Conservation (phyloP, 92 coral and sea anemone species). For the Bergia sp. region DNA sequence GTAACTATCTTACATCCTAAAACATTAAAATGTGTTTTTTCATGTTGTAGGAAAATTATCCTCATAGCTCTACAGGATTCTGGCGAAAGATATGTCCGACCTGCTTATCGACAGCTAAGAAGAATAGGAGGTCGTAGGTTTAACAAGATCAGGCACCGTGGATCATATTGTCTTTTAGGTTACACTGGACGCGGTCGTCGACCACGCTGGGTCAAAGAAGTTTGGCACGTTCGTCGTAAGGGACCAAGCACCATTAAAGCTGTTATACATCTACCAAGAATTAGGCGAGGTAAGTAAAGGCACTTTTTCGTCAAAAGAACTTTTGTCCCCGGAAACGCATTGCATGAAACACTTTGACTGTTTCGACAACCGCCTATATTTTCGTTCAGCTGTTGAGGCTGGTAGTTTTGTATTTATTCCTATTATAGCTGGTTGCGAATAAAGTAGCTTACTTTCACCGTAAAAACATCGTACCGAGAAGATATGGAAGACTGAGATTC, state of each 20-base stretch:
- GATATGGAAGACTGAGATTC: no score
- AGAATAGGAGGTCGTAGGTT: constrained; percentile 25
- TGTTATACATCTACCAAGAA: constrained; percentile 13
- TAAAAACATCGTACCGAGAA: no score
- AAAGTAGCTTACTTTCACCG: no score
- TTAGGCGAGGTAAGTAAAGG: constrained; percentile 8
- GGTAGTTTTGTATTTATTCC: no score
- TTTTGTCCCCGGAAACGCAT: no score
- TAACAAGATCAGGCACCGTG: not conserved
- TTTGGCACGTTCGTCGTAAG: not conserved
- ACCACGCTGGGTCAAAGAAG: constrained; percentile 7
- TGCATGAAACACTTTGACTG: no score
- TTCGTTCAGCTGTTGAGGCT: no score
- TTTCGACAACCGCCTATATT: not conserved
- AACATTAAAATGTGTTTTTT: not conserved
- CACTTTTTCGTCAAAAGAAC: not conserved
- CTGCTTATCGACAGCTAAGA: not conserved
- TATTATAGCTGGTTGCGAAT: no score
- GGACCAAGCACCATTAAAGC: constrained; percentile 20
- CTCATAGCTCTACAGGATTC: not conserved
- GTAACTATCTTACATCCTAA: no score
- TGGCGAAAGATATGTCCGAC: not conserved
- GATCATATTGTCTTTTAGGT: constrained; percentile 22
- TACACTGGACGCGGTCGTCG: constrained; percentile 37
- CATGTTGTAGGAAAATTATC: constrained; percentile 24